phyloP scores from a whole-genome alignment of 1,140 invertebrate genomes.

The Bilobella aurantiaca region DNA sequence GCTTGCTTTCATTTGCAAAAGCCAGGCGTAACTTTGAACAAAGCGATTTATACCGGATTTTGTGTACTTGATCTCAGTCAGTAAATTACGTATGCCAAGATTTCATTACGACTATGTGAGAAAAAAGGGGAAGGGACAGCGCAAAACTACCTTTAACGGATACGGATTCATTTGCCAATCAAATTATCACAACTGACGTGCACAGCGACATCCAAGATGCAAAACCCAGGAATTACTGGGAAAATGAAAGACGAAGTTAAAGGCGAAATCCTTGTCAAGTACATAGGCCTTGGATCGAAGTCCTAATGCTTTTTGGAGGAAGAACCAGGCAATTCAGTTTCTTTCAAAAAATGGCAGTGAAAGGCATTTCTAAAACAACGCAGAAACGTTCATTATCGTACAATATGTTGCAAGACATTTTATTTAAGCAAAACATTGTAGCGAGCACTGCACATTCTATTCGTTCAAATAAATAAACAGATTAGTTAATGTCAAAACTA shows the following conservation, averaged over 20 bases:
- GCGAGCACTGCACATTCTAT: constrained; percentile 3
- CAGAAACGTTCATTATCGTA: not conserved
- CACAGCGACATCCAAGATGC: constrained; percentile 12
- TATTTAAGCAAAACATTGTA: constrained; percentile 6
- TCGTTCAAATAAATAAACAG: constrained; percentile 10
- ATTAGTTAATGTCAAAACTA: not conserved
- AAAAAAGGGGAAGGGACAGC: not conserved
- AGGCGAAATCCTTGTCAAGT: constrained; percentile 39
- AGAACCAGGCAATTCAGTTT: not conserved
- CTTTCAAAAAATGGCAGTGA: constrained; percentile 6
- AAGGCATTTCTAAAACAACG: constrained; percentile 13
- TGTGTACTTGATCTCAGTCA: not conserved
- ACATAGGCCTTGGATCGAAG: constrained; percentile 42
- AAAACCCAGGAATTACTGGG: constrained; percentile 44
- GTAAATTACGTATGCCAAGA: constrained; percentile 1
- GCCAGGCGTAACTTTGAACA: not conserved
- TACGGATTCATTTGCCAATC: constrained; percentile 13
- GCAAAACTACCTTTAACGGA: constrained; percentile 18
- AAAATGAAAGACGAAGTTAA: constrained; percentile 46
- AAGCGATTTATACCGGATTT: constrained; percentile 15
- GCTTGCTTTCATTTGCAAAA: constrained; percentile 4
- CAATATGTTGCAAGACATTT: not conserved
- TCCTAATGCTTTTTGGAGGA: constrained; percentile 38
- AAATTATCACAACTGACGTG: constrained; percentile 10
- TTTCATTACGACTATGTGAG: constrained; percentile 15